Base-by-base conservation (phyloP, 2,888 invertebrate species). In the Drosophila cyrtoloma region DNA sequence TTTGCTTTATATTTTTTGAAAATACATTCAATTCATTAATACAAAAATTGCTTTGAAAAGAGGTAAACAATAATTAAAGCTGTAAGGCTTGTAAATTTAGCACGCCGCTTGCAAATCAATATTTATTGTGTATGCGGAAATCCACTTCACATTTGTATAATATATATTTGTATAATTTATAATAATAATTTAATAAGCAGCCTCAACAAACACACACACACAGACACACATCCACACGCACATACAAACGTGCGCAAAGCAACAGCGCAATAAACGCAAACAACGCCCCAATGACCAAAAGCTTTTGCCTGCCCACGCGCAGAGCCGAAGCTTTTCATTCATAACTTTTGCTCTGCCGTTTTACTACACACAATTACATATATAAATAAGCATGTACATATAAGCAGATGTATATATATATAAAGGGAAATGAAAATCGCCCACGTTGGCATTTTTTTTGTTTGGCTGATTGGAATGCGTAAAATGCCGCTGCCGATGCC, bases 391-490 rank as follows among this genome's bases (percentile, higher is more conserved):
- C 61, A 58, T 47, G 39, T 47, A 47, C 16, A 3, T 35, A 51
- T 56, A 44, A 53, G 39, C 50, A 33, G 30, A 60, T 39, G 35
- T 60, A 22, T n/a, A 47, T 64, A 47, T 64, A 10, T 50, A 59
- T 65, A 77, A 79, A 77, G 79, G 77, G 81, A 79, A 79, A 77
- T 79, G 72, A 73, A 82, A 81, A 61, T 81, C 77, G 77, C 81
- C 83, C 77, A 82, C 81, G 82, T 79, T 79, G 73, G 76, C 84
- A 81, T 72, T 71, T 80, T 59, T 51, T 53, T 19, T 55, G 22
- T 35, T 56, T 77, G 79, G 77, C 75, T 86, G 84, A 89, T 86
- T 90, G 87, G 90, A 90, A 90, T 87, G 90, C 87, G 89, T 87
- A 87, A 87, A 87, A 90, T 74, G 74, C 75, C 79, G 69, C 64